phyloP scores from a whole-genome alignment of 2,113 vertebrate species.

The Ovibos moschatus region DNA sequence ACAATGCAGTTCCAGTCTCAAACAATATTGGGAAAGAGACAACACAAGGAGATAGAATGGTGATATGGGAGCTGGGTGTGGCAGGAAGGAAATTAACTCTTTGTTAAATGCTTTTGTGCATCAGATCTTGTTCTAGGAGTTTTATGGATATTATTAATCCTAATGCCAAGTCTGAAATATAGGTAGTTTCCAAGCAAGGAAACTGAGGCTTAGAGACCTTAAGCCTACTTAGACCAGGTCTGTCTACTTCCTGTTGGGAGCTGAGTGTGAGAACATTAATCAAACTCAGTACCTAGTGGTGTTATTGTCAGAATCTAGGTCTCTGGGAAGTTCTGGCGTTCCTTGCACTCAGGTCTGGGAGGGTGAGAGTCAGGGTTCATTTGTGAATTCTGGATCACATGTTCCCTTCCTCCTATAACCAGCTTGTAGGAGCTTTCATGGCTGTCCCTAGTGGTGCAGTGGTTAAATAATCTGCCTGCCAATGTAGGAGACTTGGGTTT shows the following conservation, averaged over 20 bases:
- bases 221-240: background rate
- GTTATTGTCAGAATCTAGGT: background rate
- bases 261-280: background rate
- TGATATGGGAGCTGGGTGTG: background rate
- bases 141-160: background rate
- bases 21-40: background rate
- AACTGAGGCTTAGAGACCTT: background rate
- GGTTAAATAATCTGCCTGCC: background rate
- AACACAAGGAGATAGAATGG: background rate
- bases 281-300: background rate
- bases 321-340: background rate
- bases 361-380: background rate
- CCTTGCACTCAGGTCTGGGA: background rate
- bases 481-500: background rate
- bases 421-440: background rate
- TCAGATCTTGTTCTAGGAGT: background rate
- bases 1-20: background rate
- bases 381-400: background rate
- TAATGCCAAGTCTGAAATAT: background rate
- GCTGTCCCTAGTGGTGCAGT: background rate
- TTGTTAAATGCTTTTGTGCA: background rate
- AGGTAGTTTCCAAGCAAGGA: background rate
- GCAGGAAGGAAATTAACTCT: background rate
- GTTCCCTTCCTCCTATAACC: background rate
- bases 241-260: background rate